Conservation (phyloP, 2,888 invertebrate species). For the Encarsia formosa region DNA sequence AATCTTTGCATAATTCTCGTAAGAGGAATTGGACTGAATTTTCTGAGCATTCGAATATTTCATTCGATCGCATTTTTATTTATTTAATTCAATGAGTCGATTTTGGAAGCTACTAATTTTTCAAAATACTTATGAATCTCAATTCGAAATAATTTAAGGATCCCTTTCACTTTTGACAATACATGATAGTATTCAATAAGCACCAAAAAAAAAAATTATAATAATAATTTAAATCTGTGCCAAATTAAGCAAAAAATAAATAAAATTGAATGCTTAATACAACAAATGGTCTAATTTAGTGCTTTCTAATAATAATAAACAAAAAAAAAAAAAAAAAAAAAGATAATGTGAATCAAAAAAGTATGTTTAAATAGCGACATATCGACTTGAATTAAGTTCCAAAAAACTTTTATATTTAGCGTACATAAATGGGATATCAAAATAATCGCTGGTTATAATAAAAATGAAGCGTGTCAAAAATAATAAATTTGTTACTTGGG, state of each 20-base stretch:
- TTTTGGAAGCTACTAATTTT: background rate
- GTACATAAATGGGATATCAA: too few species aligned
- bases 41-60: conserved; percentile 17
- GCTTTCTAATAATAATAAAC: background rate
- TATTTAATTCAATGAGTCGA: background rate
- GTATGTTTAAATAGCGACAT: conserved; percentile 22
- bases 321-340: conserved; percentile 11
- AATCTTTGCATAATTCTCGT: too few species aligned
- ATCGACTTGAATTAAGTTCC: conserved; percentile 27
- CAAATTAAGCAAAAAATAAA: conserved; percentile 25
- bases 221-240: conserved; percentile 25
- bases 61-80: conserved; percentile 11
- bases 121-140: conserved; percentile 5
- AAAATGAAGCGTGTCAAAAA: conserved; percentile 19
- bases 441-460: conserved; percentile 15
- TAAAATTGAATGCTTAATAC: too few species aligned
- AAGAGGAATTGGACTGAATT: conserved; percentile 26
- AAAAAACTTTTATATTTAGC: too few species aligned
- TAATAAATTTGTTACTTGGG: conserved; percentile 22
- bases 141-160: conserved; percentile 8
- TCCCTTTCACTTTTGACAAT: conserved; percentile 21
- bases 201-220: too few species aligned
- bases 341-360: conserved; percentile 20
- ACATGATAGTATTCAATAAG: conserved; percentile 6
- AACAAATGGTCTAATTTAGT: conserved; percentile 20